phyloP scores from a whole-genome alignment of 2,113 vertebrate species.

The Tretioscincus oriximinensis region DNA sequence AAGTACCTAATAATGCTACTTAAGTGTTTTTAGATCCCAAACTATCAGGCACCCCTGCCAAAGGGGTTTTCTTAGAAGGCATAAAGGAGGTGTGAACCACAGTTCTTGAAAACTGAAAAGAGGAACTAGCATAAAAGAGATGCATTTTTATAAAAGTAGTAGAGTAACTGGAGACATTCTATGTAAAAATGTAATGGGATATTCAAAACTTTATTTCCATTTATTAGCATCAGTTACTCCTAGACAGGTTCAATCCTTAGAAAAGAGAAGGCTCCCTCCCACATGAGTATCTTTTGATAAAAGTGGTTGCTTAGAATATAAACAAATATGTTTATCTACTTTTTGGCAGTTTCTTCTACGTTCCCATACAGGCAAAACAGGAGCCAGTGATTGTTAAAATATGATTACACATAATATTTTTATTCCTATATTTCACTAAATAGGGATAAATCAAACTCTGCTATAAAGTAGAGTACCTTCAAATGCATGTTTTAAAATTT shows the following conservation, averaged over 20 bases:
- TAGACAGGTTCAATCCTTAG: background rate
- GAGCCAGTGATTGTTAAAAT: conserved; percentile 9
- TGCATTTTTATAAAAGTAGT: no score
- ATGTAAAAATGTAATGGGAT: no score
- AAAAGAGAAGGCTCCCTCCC: background rate
- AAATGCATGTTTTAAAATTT: background rate
- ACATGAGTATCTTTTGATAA: no score
- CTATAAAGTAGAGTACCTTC: background rate
- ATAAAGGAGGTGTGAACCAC: no score
- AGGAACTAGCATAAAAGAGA: no score
- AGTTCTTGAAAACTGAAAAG: no score
- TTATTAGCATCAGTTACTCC: background rate
- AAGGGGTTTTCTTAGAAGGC: no score
- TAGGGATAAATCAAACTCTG: background rate
- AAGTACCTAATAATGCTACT: no score
- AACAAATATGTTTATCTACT: background rate
- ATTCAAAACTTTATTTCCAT: background rate
- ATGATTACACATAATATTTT: conserved; percentile 1
- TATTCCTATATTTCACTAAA: background rate
- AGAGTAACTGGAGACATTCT: no score
- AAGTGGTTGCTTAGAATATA: background rate
- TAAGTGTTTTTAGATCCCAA: no score
- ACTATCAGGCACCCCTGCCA: no score
- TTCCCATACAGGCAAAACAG: background rate
- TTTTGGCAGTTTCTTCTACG: no score